Conservation (phyloP, 2,888 invertebrate species). For the Cantharis rustica region DNA sequence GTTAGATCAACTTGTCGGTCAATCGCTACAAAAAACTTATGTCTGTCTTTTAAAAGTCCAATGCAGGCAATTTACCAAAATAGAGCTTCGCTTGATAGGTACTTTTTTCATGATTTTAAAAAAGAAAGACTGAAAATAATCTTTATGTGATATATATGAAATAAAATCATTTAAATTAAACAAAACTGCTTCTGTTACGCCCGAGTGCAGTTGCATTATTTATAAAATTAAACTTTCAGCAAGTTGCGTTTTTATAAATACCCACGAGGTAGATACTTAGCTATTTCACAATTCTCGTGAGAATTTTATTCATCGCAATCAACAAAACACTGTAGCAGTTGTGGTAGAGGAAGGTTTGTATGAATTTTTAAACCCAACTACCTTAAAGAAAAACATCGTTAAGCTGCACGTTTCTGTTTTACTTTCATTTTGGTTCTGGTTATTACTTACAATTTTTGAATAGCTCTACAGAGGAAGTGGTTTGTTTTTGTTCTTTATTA, state of each 20-base stretch:
- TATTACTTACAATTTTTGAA: not conserved
- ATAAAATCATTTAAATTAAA: not conserved
- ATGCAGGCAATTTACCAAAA: no score
- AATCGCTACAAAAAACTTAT: no score
- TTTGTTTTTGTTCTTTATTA: not conserved
- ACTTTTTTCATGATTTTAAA: no score
- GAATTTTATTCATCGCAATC: not conserved
- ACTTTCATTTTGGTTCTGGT: not conserved
- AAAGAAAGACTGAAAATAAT: no score
- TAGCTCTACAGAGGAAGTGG: not conserved
- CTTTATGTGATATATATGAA: not conserved
- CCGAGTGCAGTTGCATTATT: not conserved
- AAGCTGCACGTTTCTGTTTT: not conserved
- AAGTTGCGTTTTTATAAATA: not conserved
- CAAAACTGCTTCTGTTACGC: not conserved
- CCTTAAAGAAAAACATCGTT: not conserved
- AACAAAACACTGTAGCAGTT: not conserved
- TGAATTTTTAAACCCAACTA: not conserved
- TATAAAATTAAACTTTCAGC: not conserved
- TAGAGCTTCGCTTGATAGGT: no score
- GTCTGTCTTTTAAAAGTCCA: no score
- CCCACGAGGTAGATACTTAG: not conserved
- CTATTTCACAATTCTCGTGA: not conserved
- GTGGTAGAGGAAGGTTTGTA: not conserved
- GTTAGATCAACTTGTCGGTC: no score